Conservation (phyloP, 2,797 vertebrate genomes). For the Tinamus major region DNA sequence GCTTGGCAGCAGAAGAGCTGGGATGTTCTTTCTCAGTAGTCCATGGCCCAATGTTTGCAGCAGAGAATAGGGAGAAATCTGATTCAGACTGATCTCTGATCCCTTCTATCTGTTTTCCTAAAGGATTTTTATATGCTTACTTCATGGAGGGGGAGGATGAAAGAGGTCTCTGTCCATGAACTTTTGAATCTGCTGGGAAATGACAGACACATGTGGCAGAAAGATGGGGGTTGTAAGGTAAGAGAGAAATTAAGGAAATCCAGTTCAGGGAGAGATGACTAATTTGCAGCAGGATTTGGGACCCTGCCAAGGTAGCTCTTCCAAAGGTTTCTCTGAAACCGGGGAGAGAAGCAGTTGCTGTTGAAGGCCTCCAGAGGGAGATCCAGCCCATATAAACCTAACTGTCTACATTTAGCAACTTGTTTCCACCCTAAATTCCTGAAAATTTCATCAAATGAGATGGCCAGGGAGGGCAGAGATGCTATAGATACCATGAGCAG, state of each 20-base stretch:
- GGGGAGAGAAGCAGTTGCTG: not conserved
- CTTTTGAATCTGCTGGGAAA: not conserved
- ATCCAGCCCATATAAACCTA: not conserved
- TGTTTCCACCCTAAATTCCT: not conserved
- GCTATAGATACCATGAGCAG: not conserved
- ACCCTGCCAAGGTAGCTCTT: not conserved
- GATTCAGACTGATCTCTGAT: not conserved
- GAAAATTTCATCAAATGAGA: not conserved
- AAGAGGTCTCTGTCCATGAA: not conserved
- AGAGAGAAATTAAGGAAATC: not conserved
- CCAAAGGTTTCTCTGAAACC: not conserved
- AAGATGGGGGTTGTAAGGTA: not conserved
- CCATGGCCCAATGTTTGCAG: fast-evolving
- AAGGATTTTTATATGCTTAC: not conserved
- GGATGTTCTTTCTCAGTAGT: not conserved
- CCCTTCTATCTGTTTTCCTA: not conserved
- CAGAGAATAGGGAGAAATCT: not conserved
- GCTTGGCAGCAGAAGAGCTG: fast-evolving
- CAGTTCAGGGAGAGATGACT: fast-evolving
- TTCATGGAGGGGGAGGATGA: fast-evolving
- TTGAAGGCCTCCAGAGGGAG: slow-evolving; percentile 48
- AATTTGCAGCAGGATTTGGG: not conserved
- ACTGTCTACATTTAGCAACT: not conserved
- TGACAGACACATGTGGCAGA: not conserved
- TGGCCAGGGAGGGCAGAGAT: not conserved